These are phyloP conservation scores for Troides aeacus DNA, from an alignment of 2,888 invertebrate genomes.

Conservation along the genomic window DNA sequence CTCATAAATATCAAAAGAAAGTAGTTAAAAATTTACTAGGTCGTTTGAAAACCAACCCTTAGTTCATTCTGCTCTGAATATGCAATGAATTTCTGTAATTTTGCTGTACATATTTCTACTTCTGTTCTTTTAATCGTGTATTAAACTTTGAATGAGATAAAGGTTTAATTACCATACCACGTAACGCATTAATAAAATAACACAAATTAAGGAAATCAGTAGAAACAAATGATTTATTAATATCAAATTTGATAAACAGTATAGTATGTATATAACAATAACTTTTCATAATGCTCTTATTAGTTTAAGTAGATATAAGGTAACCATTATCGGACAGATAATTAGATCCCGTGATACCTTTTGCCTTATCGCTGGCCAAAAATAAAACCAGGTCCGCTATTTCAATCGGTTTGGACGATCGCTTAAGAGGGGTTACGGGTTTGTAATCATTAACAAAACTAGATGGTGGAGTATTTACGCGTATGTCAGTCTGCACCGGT, in stretches of 20 bases:
- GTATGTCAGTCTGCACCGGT: constrained; percentile 42
- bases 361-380: constrained; percentile 40
- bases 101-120: too few species aligned
- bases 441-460: constrained; percentile 2
- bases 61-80: too few species aligned
- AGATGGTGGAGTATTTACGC: constrained; percentile 27
- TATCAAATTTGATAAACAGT: neutral
- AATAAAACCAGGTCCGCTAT: constrained; percentile 42
- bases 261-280: too few species aligned
- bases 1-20: too few species aligned
- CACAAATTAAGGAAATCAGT: too few species aligned
- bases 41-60: too few species aligned
- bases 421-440: constrained; percentile 31
- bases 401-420: constrained; percentile 38
- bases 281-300: neutral
- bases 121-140: neutral
- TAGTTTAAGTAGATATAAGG: constrained; percentile 3
- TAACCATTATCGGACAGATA: constrained; percentile 39
- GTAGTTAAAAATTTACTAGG: too few species aligned
- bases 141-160: neutral
- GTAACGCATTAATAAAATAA: neutral
- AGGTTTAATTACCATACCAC: neutral
- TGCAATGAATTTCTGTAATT: too few species aligned
- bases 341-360: constrained; percentile 40
- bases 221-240: neutral